Base-by-base conservation (phyloP, 1,140 invertebrate species). In the Catajapyx aquilonaris region DNA sequence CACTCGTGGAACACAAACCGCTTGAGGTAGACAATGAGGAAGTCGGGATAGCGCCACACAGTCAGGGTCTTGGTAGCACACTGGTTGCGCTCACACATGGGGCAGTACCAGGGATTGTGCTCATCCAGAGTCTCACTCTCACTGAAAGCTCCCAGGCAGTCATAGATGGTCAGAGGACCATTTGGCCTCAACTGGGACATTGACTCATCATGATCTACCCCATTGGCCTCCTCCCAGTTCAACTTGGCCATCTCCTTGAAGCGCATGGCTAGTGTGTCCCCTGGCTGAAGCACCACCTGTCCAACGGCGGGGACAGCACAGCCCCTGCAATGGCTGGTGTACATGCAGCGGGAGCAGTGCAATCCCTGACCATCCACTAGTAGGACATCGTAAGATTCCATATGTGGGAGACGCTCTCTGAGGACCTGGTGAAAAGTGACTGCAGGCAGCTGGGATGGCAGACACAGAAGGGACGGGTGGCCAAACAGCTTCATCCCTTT, bases 91-190 rank as follows among this genome's bases (percentile, higher is more conserved):
- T 68, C 57, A 48, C 73, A 77, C 37, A 61, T 60, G 5, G 73
- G 71, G 54, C 74, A 76, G 53, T 63, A 73, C 73, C 74, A 77
- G 15, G 71, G 72, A 57, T 76, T 76, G 42, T 72, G 64, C 44
- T 71, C 66, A 49, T 76, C 73, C 44, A 77, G 53, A 19, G 61
- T 61, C 55, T 77, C 73, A 52, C 73, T 68, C 53, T 74, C 66
- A 51, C 68, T 73, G 57, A 77, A 77, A 44, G 72, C 69, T 44
- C 65, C 59, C 40, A 77, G 60, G 51, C 73, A 77, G 46, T 76
- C 71, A 45, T 71, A 65, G 5, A 75, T 56, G 35, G 68, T 68
- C 13, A 73, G 55, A 10, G 63, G 60, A 48, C 65, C 58, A 36
- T 56, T 55, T 10, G 55, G 55, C 38, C 60, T 51, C 37, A 58